Evolutionary conservation across 2,888 invertebrate species (phyloP).

Genomic region (Tromatobia lineatoria): DNA sequence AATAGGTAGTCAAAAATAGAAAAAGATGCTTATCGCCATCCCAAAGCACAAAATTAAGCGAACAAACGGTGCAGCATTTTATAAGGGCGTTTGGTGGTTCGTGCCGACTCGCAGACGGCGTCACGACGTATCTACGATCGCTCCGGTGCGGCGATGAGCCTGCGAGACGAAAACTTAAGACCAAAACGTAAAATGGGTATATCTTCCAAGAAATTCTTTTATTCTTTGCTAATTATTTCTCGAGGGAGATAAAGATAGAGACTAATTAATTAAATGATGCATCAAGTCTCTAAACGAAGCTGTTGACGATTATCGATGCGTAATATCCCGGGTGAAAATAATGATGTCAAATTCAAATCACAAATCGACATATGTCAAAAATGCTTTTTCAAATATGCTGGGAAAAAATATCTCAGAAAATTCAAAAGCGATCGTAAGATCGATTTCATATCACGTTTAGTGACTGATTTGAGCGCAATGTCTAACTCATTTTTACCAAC

Average conservation of each 20-base stretch:
- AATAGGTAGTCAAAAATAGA: background rate
- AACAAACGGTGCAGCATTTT: background rate
- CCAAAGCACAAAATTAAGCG: background rate
- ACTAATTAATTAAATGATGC: background rate
- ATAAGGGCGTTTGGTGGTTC: background rate
- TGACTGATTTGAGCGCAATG: no score
- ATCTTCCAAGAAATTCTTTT: conserved; percentile 78
- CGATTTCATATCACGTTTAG: no score
- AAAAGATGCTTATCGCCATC: background rate
- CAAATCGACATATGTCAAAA: no score
- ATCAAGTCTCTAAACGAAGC: background rate
- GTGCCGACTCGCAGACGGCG: conserved; percentile 73
- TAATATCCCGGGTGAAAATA: no score
- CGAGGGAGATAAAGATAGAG: conserved; percentile 22
- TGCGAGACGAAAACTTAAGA: conserved; percentile 70
- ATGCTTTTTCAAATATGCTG: no score
- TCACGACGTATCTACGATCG: conserved; percentile 78
- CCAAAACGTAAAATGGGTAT: conserved; percentile 74
- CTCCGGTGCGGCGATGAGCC: conserved; percentile 63
- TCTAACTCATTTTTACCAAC: no score
- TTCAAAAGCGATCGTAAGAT: no score
- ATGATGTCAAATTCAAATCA: no score
- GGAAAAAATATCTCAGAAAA: no score
- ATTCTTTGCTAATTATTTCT: conserved; percentile 72
- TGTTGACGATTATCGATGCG: conserved; percentile 1